phyloP scores from a whole-genome alignment of 2,797 vertebrate species.

The Acridotheres tristis region DNA sequence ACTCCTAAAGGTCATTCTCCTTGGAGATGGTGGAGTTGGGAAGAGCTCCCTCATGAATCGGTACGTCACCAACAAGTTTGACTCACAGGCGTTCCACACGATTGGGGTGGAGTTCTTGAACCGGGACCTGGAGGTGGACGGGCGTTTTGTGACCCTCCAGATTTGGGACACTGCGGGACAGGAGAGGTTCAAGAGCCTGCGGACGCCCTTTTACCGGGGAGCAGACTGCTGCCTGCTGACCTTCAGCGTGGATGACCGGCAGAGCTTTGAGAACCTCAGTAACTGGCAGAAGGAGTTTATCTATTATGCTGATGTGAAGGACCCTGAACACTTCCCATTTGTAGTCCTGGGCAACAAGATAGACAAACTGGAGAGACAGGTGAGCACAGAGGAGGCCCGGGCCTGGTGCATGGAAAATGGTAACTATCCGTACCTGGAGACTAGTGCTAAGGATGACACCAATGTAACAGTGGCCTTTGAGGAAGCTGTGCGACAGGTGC shows the following conservation, averaged over 20 bases:
- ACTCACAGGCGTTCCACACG: conserved; percentile 97
- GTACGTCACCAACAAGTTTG: conserved; percentile 97
- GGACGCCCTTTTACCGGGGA: conserved; percentile 95
- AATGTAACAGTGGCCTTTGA: conserved; percentile 95
- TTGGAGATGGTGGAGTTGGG: conserved; percentile 97
- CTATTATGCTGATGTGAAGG: conserved; percentile 92
- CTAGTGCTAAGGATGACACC: conserved; percentile 97
- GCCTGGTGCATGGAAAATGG: conserved; percentile 94
- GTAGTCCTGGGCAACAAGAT: conserved; percentile 97
- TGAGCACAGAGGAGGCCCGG: conserved; percentile 89
- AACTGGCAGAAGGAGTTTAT: conserved; percentile 98
- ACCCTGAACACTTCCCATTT: conserved; percentile 93
- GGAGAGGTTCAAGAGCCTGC: conserved; percentile 95
- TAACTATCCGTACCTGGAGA: conserved; percentile 95
- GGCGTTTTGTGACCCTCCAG: conserved; percentile 94
- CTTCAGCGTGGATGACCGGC: conserved; percentile 93
- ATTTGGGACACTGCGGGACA: conserved; percentile 99
- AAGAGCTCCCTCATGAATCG: conserved; percentile 99
- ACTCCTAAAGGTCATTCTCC: conserved; percentile 94
- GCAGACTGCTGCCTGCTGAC: conserved; percentile 98
- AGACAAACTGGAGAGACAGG: conserved; percentile 90
- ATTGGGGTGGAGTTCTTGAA: conserved; percentile 98
- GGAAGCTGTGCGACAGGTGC: conserved; percentile 92
- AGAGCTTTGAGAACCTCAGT: conserved; percentile 95
- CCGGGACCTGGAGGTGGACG: conserved; percentile 95